Evolutionary conservation across 2,113 vertebrate genomes (phyloP), one percentile per base, ranked within the genome.

Genomic region (Hemichromis elongatus): DNA sequence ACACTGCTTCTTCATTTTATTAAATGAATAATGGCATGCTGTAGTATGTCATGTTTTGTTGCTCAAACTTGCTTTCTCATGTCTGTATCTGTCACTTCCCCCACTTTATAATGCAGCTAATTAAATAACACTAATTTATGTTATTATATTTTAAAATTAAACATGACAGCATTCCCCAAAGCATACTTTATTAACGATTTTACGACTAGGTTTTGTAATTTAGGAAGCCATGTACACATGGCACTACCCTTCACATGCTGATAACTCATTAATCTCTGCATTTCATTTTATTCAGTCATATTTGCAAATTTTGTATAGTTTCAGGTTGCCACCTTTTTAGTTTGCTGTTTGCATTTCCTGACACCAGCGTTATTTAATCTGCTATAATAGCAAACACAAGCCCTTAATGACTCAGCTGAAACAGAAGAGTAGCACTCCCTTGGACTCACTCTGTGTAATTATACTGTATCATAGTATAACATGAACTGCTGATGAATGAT

Each of bases 391-490:
- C 68, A 75, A 75, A 30, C 10, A 2, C 68, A 30, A 50, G 68
- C 68, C 68, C 42, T 47, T 47, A 75, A 50, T 73, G 68, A 73
- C 42, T 73, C 70, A 75, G 70, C 26, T 52, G 16, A 75, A 75
- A 52, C 45, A 30, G 26, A 75, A 52, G 45, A 75, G 45, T 52
- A 52, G 26, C 18, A 52, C 18, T 75, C 70, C 70, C 70, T 5
- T 50, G 68, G 68, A 30, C 42, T 75, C 24, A 0, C 26, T 75
- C 45, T 52, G 70, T 50, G 42, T 18, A 47, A 28, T 75, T 75
- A 18, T 30, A 52, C 8, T 75, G 45, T 52, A 28, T 19, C 11
- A 75, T 52, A 75, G 70, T 52, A 52, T 33, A 50, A 30, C 18
- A 33, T 50, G 70, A 75, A 75, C 24, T 47, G 68, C 42, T 47